These are phyloP conservation scores for Dichetophora obliterata DNA, from an alignment of 2,888 invertebrate genomes.

Conservation along the genomic window DNA sequence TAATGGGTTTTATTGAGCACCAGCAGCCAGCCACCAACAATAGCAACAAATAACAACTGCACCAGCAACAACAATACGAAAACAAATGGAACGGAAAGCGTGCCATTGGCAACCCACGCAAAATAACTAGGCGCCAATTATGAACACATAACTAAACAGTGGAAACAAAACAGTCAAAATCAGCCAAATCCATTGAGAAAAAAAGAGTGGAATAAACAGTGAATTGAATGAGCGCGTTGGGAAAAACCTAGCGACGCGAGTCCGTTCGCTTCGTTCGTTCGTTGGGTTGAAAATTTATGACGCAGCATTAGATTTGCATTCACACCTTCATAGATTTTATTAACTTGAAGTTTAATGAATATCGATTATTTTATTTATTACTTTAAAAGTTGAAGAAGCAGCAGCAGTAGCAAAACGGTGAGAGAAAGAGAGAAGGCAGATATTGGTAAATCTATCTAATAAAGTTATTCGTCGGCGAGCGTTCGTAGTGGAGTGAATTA, in stretches of 20 bases:
- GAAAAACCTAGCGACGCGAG: not conserved
- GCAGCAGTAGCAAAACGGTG: too few species aligned
- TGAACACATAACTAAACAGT: conserved; percentile 38
- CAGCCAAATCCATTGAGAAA: conserved; percentile 19
- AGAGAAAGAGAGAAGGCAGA: too few species aligned
- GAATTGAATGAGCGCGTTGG: not conserved
- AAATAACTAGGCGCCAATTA: conserved; percentile 50
- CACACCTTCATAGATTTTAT: conserved; percentile 3
- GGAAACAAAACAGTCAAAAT: conserved; percentile 32
- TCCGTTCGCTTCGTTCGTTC: not conserved
- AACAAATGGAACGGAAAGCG: conserved; percentile 43
- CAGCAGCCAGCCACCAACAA: conserved; percentile 3
- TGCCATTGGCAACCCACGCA: conserved; percentile 49
- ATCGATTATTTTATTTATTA: conserved; percentile 1
- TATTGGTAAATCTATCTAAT: too few species aligned
- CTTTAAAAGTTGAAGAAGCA: too few species aligned
- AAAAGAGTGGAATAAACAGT: conserved; percentile 38
- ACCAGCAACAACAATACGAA: not conserved
- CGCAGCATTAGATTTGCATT: conserved; percentile 24
- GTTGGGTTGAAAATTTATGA: conserved; percentile 19
- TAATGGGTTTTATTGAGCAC: conserved; percentile 1
- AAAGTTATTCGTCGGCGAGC: too few species aligned
- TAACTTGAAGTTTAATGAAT: not conserved
- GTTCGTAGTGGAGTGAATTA: too few species aligned
- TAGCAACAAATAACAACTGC: not conserved